Conservation (phyloP, 2,113 vertebrate genomes). For the Phalacrocorax pelagicus region DNA sequence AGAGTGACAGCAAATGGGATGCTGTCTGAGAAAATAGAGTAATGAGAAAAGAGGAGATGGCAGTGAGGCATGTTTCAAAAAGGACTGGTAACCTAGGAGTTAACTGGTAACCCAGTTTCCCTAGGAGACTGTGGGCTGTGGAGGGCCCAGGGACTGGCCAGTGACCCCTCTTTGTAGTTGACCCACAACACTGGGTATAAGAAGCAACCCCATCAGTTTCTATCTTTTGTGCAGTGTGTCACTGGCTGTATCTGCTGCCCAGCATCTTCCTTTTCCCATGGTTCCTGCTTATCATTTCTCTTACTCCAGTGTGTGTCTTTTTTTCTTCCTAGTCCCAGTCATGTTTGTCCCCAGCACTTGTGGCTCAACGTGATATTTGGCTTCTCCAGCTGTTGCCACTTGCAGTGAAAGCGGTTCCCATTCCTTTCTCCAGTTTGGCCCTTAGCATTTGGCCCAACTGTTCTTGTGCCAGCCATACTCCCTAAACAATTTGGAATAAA, state of each 20-base stretch:
- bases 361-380: not conserved
- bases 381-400: not conserved
- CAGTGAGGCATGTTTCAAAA: not conserved
- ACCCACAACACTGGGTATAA: not conserved
- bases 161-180: not conserved
- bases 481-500: not conserved
- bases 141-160: not conserved
- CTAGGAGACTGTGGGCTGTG: not conserved
- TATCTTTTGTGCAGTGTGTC: fast-evolving
- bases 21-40: not conserved
- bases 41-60: not conserved
- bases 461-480: not conserved
- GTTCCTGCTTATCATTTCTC: not conserved
- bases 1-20: not conserved
- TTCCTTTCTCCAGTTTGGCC: not conserved
- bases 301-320: not conserved
- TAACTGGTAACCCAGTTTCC: not conserved
- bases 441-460: not conserved
- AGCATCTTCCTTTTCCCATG: not conserved
- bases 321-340: not conserved
- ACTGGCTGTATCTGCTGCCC: not conserved
- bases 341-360: not conserved
- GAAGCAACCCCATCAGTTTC: not conserved
- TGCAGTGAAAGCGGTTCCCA: not conserved
- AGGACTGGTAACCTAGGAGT: not conserved